These are phyloP conservation scores for Botrylloides violaceus DNA, from an alignment of 23 tunicate genomes.

Conservation along the genomic window DNA sequence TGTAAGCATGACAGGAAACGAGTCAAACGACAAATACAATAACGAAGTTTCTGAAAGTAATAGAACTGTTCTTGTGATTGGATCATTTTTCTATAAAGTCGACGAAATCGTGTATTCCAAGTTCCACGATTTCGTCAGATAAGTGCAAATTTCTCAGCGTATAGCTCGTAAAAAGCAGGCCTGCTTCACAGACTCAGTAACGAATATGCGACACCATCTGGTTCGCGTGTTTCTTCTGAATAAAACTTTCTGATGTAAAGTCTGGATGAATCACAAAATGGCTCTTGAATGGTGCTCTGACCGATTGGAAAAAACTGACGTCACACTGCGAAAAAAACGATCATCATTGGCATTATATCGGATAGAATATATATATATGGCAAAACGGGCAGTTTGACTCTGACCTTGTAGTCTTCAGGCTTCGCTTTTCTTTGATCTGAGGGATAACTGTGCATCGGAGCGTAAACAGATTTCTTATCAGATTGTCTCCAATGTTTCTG, in stretches of 20 bases:
- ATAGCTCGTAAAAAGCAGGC: no score
- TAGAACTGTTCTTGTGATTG: no score
- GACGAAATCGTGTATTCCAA: no score
- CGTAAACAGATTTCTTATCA: slow-evolving; percentile 14
- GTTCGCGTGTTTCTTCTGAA: slow-evolving; percentile 40
- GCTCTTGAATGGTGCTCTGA: slow-evolving; percentile 71
- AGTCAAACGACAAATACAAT: no score
- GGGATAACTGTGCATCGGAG: slow-evolving; percentile 25
- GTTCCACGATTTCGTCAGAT: no score
- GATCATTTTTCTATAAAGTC: no score
- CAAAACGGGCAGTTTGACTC: no score
- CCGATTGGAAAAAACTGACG: slow-evolving; percentile 79
- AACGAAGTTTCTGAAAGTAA: no score
- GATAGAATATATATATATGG: no score
- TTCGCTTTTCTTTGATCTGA: background rate
- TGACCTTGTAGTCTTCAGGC: slow-evolving; percentile 12
- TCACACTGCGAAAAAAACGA: slow-evolving; percentile 58
- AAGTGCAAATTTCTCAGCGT: no score
- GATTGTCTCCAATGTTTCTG: slow-evolving; percentile 14
- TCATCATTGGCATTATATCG: no score
- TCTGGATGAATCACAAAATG: slow-evolving; percentile 81
- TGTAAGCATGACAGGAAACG: no score
- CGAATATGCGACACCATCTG: slow-evolving; percentile 64
- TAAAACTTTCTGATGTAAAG: slow-evolving; percentile 60
- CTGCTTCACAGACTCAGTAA: slow-evolving; percentile 33